Evolutionary conservation across 2,888 invertebrate species (phyloP).

Genomic region (Eupelmus urozonus): DNA sequence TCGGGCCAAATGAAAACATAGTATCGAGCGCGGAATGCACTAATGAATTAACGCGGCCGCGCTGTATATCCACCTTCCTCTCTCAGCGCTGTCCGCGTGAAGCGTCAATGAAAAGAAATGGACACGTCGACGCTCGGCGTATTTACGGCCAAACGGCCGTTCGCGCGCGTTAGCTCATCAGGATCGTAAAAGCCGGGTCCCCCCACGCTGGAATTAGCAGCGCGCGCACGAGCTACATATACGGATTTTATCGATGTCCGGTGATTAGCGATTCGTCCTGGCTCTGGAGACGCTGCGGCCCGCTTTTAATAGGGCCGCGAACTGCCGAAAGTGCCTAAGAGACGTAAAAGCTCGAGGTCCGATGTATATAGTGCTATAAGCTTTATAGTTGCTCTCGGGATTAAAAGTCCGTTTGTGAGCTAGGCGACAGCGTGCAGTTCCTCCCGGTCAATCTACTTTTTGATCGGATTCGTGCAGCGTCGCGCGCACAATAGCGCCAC

Average conservation of each 20-base stretch:
- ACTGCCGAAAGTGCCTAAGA: neutral
- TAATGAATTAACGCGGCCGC: constrained; percentile 54
- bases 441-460: constrained; percentile 24
- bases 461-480: constrained; percentile 42
- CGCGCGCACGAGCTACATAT: constrained; percentile 22
- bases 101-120: constrained; percentile 57
- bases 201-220: constrained; percentile 59
- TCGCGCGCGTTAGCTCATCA: constrained; percentile 56
- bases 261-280: constrained; percentile 64
- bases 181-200: constrained; percentile 59
- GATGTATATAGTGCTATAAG: constrained; percentile 1
- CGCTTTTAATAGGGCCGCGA: constrained; percentile 10
- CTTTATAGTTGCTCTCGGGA: constrained; percentile 25
- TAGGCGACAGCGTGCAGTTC: neutral
- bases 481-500: constrained; percentile 21
- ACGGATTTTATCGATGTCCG: constrained; percentile 61
- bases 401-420: constrained; percentile 9
- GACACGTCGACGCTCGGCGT: constrained; percentile 30
- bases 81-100: neutral
- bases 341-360: neutral
- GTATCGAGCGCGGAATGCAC: constrained; percentile 25
- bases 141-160: constrained; percentile 55
- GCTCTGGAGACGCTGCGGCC: no score
- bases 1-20: constrained; percentile 51
- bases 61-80: constrained; percentile 8